Percentiles rank a stretch among this genome's conserved stretches.
Evolutionary conservation across 2,113 vertebrate genomes (phyloP).

Genomic region (Esox niger): DNA sequence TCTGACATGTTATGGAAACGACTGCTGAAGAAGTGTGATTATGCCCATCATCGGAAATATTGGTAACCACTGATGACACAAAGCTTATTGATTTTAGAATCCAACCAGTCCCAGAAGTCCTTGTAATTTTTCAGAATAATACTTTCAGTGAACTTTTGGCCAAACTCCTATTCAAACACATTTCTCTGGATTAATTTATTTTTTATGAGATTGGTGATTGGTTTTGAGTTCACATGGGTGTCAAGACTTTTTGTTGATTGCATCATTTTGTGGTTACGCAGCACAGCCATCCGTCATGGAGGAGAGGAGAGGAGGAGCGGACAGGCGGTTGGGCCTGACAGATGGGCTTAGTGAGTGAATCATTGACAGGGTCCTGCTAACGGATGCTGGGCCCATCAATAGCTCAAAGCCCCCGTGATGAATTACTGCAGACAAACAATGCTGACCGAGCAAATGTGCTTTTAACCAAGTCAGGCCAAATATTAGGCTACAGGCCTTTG

Average conservation of each 20-base stretch:
- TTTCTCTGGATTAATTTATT: neutral
- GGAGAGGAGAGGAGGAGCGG: constrained; percentile 56
- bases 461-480: constrained; percentile 71
- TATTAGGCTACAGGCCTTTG: constrained; percentile 45
- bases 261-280: constrained; percentile 40
- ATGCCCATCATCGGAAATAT: constrained; percentile 62
- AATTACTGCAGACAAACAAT: constrained; percentile 80
- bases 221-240: constrained; percentile 17
- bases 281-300: constrained; percentile 62
- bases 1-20: neutral
- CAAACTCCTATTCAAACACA: neutral
- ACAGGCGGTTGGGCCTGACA: constrained; percentile 52
- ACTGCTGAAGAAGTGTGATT: constrained; percentile 17
- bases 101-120: constrained; percentile 35
- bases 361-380: constrained; percentile 77
- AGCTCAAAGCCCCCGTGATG: constrained; percentile 75
- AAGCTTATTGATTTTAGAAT: constrained; percentile 59
- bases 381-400: constrained; percentile 76
- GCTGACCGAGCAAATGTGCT: constrained; percentile 76
- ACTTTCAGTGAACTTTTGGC: neutral
- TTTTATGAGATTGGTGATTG: neutral
- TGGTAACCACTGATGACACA: constrained; percentile 60
- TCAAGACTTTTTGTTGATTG: constrained; percentile 35
- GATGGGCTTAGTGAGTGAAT: constrained; percentile 76
- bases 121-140: constrained; percentile 41